Percentiles rank a stretch among this genome's conserved stretches.
phyloP scores from a whole-genome alignment of 2,888 invertebrate genomes.

The Platycheirus albimanus region DNA sequence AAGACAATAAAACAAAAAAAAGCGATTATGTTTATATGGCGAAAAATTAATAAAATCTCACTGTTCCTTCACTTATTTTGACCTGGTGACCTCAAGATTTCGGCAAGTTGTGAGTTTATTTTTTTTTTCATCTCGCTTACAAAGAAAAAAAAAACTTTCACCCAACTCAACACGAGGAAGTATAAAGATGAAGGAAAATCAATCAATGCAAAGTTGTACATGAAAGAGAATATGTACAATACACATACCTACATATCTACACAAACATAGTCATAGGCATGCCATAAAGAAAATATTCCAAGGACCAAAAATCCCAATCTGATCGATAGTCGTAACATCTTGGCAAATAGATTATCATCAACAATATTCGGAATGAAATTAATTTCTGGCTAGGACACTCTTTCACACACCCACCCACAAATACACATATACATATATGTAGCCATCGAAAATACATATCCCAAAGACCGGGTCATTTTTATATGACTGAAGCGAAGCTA shows the following conservation, averaged over 20 bases:
- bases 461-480: constrained; percentile 47
- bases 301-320: constrained; percentile 8
- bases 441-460: neutral
- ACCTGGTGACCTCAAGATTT: constrained; percentile 18
- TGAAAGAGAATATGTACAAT: constrained; percentile 11
- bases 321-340: constrained; percentile 63
- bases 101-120: neutral
- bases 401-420: constrained; percentile 14
- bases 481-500: constrained; percentile 60
- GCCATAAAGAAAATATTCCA: neutral
- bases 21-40: neutral
- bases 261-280: neutral
- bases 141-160: constrained; percentile 22
- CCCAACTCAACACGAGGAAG: constrained; percentile 5
- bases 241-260: neutral
- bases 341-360: constrained; percentile 72
- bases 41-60: constrained; percentile 19
- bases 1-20: constrained; percentile 12
- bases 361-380: constrained; percentile 72
- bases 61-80: neutral
- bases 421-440: neutral
- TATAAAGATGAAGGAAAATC: constrained; percentile 59
- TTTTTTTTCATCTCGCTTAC: neutral
- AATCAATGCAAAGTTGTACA: constrained; percentile 58
- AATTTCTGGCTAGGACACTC: constrained; percentile 72